These are phyloP conservation scores for Taxidea taxus DNA, from an alignment of 2,113 vertebrate genomes.

Conservation along the genomic window DNA sequence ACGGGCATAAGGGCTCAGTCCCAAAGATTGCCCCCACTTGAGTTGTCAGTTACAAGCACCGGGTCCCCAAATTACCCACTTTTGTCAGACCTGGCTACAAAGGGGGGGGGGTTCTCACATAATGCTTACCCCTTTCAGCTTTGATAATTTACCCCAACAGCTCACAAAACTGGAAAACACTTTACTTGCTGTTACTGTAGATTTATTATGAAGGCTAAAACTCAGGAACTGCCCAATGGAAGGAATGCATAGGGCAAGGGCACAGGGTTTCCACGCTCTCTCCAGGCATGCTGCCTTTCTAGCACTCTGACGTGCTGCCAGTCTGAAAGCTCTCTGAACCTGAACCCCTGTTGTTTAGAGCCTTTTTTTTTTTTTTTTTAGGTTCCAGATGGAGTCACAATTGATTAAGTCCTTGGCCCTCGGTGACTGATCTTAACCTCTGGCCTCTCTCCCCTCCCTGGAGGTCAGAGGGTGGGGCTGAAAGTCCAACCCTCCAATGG, in stretches of 20 bases:
- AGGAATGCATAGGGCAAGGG: not conserved
- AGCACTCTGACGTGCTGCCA: not conserved
- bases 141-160: not conserved
- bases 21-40: not conserved
- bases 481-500: not conserved
- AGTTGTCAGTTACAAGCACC: not conserved
- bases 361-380: not conserved
- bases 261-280: not conserved
- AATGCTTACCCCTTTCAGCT: not conserved
- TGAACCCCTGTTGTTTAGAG: not conserved
- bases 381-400: not conserved
- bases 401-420: not conserved
- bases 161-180: not conserved
- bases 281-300: not conserved
- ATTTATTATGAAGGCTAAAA: not conserved
- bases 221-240: not conserved
- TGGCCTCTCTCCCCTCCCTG: not conserved
- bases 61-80: not conserved
- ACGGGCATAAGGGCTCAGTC: not conserved
- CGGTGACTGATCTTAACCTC: not conserved
- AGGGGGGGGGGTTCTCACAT: not conserved
- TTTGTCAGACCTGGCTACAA: not conserved
- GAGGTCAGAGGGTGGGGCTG: not conserved
- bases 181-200: not conserved
- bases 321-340: not conserved